Evolutionary conservation across 1,140 invertebrate species (phyloP).

Genomic region (Holcopasites calliopsidis): DNA sequence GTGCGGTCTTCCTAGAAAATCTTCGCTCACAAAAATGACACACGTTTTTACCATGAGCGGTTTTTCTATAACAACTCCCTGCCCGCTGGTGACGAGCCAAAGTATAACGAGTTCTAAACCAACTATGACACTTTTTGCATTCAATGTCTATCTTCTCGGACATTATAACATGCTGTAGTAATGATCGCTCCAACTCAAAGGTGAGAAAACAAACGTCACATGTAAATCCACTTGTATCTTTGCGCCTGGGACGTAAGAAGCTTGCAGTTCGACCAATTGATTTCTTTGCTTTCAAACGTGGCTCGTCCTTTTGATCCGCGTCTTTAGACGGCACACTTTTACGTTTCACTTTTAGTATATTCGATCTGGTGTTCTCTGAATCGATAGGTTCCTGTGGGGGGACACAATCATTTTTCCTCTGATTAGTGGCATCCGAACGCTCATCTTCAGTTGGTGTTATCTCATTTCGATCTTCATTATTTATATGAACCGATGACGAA

Average conservation of each 20-base stretch:
- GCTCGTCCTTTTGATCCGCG: no score
- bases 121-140: no score
- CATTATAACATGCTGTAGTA: not conserved
- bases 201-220: not conserved
- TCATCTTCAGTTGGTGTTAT: not conserved
- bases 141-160: no score
- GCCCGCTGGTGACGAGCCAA: not conserved
- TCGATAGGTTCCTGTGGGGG: not conserved
- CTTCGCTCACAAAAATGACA: constrained; percentile 12
- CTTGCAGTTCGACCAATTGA: no score
- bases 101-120: fast-evolving
- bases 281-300: no score
- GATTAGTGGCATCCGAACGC: not conserved
- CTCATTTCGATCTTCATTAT: not conserved
- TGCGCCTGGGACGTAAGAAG: no score
- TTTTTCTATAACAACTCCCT: fast-evolving
- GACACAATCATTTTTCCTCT: not conserved
- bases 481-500: not conserved
- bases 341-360: not conserved
- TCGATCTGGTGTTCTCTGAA: not conserved
- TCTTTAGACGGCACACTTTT: not conserved
- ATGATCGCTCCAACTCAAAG: fast-evolving
- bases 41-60: fast-evolving
- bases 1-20: not conserved
- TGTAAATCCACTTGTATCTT: no score